These are phyloP conservation scores for Clarias gariepinus DNA, from an alignment of 2,113 vertebrate species.

Conservation along the genomic window DNA sequence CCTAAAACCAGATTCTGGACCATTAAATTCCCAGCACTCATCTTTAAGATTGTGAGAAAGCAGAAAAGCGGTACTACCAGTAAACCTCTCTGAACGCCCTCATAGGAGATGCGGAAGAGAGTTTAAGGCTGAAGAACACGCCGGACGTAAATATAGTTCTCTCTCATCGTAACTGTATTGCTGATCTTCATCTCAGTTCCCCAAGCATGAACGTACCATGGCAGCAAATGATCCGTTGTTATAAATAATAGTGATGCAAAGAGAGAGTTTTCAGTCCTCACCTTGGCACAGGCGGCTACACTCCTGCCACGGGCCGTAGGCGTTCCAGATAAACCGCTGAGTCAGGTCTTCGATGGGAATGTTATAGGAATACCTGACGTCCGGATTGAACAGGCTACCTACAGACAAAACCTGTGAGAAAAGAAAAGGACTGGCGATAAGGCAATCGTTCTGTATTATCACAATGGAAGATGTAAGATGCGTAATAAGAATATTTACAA, in stretches of 20 bases:
- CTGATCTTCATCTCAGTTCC: not conserved
- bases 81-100: slow-evolving; percentile 19
- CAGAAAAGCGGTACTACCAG: not conserved
- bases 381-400: slow-evolving; percentile 91
- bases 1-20: not conserved
- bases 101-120: not conserved
- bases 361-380: slow-evolving; percentile 95
- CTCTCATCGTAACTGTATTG: not conserved
- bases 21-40: not conserved
- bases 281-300: slow-evolving; percentile 96
- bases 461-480: too few species aligned
- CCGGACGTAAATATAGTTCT: not conserved
- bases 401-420: slow-evolving; percentile 88
- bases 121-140: not conserved
- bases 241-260: not conserved
- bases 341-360: slow-evolving; percentile 93
- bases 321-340: slow-evolving; percentile 94
- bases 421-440: not conserved
- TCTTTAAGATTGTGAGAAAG: slow-evolving; percentile 5
- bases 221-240: not conserved
- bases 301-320: slow-evolving; percentile 91
- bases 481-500: too few species aligned
- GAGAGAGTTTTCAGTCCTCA: slow-evolving; percentile 58
- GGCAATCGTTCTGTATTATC: not conserved
- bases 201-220: not conserved